Percentiles rank a stretch among this genome's conserved stretches.
These are phyloP conservation scores for Lasioglossum lativentre DNA, from an alignment of 2,888 invertebrate genomes.

Conservation along the genomic window DNA sequence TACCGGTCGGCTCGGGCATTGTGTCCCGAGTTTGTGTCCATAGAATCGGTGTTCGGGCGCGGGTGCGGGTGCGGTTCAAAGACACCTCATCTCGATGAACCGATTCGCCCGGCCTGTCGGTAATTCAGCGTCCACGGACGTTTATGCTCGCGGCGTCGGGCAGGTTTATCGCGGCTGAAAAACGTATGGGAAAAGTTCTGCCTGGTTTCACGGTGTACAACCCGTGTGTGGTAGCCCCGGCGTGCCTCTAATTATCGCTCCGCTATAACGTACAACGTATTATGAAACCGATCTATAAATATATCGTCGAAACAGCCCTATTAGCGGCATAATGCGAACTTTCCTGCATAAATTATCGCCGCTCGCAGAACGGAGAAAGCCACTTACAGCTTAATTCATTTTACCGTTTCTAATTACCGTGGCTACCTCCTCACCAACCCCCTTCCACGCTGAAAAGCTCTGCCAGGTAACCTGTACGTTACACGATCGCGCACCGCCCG, in stretches of 20 bases:
- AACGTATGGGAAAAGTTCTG: slow-evolving; percentile 46
- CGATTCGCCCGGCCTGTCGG: slow-evolving; percentile 3
- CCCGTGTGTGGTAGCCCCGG: slow-evolving; percentile 10
- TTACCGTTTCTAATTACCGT: slow-evolving; percentile 44
- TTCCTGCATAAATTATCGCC: slow-evolving; percentile 57
- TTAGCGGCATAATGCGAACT: slow-evolving; percentile 59
- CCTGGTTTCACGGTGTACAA: slow-evolving; percentile 2
- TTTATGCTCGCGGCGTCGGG: slow-evolving; percentile 14
- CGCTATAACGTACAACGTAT: slow-evolving; percentile 44
- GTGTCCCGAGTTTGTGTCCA: not conserved
- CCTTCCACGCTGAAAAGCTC: slow-evolving; percentile 10
- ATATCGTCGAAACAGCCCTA: slow-evolving; percentile 57
- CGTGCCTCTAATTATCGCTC: slow-evolving; percentile 52
- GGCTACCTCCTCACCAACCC: not conserved
- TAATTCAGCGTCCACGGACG: slow-evolving; percentile 12
- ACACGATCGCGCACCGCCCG: not conserved
- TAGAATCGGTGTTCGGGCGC: not conserved
- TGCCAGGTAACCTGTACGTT: not conserved
- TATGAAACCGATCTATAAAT: slow-evolving; percentile 57
- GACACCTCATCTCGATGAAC: slow-evolving; percentile 25
- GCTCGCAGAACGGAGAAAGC: slow-evolving; percentile 44
- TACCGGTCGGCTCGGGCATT: not conserved
- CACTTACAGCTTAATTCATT: slow-evolving; percentile 56
- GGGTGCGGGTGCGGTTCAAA: not conserved
- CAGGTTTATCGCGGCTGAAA: slow-evolving; percentile 41